Conservation (phyloP, 2,113 vertebrate species). For the Chitala chitala region DNA sequence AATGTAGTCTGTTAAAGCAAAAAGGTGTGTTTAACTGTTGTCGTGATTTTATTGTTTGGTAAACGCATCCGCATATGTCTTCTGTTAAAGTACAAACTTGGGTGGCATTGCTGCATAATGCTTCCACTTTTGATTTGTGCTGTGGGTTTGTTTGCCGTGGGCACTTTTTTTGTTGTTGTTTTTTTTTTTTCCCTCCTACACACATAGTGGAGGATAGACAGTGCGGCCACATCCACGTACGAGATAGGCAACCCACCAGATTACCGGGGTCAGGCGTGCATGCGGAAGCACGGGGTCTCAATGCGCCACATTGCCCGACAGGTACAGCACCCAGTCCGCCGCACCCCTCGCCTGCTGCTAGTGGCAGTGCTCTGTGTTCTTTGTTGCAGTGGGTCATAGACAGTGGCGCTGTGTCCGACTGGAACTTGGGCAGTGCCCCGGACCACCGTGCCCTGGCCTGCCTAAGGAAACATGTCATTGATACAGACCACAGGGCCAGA, state of each 20-base stretch:
- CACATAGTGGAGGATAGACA: slow-evolving; percentile 97
- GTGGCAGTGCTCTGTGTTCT: slow-evolving; percentile 65
- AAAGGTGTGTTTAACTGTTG: too few species aligned
- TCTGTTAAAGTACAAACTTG: too few species aligned
- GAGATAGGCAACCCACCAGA: slow-evolving; percentile 93
- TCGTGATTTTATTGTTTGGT: too few species aligned
- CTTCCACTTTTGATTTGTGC: too few species aligned
- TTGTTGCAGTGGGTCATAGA: slow-evolving; percentile 96
- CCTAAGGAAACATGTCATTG: slow-evolving; percentile 82
- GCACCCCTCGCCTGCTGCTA: slow-evolving; percentile 43
- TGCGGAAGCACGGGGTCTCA: slow-evolving; percentile 80
- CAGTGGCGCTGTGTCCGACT: slow-evolving; percentile 90
- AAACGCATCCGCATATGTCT: too few species aligned
- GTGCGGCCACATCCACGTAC: slow-evolving; percentile 91
- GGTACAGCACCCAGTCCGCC: slow-evolving; percentile 70
- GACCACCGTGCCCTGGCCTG: slow-evolving; percentile 84
- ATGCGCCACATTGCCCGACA: slow-evolving; percentile 89
- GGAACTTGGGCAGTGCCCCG: slow-evolving; percentile 86
- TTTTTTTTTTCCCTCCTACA: slow-evolving; percentile 37
- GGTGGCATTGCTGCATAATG: too few species aligned
- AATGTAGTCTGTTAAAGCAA: too few species aligned
- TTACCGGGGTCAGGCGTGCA: slow-evolving; percentile 84
- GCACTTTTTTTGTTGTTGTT: slow-evolving; percentile 35
- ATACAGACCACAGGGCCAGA: slow-evolving; percentile 84
- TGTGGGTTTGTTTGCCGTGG: slow-evolving; percentile 17